Evolutionary conservation across 2,113 vertebrate species (phyloP).

Genomic region (Albula goreensis): DNA sequence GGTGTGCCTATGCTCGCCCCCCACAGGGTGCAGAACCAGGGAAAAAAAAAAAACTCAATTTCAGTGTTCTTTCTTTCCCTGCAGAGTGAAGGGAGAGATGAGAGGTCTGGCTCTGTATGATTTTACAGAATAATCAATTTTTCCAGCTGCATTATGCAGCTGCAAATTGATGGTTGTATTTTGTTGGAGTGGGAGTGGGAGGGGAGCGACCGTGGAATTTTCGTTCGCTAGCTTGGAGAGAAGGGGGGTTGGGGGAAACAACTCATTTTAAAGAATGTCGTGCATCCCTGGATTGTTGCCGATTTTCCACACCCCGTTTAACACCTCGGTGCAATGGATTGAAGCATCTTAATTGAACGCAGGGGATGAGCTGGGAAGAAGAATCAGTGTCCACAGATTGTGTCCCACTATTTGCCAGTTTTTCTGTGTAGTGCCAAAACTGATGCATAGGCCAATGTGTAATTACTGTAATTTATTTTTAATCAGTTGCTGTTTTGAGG

Average conservation of each 20-base stretch:
- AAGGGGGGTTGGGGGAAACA: too few species aligned
- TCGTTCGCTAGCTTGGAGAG: too few species aligned
- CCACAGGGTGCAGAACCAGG: not conserved
- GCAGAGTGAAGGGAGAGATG: not conserved
- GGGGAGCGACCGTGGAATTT: not conserved
- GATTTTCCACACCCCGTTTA: not conserved
- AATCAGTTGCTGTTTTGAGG: not conserved
- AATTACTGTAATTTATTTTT: not conserved
- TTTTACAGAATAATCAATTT: not conserved
- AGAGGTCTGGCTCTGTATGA: not conserved
- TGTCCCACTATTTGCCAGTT: not conserved
- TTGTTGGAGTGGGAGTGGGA: not conserved
- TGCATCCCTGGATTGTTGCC: not conserved
- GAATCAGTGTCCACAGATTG: not conserved
- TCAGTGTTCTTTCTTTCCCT: not conserved
- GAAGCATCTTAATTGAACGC: not conserved
- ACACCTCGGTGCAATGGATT: not conserved
- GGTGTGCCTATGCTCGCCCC: not conserved
- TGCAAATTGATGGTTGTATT: not conserved
- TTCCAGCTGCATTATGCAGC: not conserved
- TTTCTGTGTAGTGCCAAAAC: not conserved
- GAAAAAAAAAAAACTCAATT: not conserved
- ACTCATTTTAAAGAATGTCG: not conserved
- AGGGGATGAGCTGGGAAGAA: not conserved
- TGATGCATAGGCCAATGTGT: not conserved